Conservation (phyloP, 2,797 vertebrate genomes). For the Phaenicophaeus curvirostris region DNA sequence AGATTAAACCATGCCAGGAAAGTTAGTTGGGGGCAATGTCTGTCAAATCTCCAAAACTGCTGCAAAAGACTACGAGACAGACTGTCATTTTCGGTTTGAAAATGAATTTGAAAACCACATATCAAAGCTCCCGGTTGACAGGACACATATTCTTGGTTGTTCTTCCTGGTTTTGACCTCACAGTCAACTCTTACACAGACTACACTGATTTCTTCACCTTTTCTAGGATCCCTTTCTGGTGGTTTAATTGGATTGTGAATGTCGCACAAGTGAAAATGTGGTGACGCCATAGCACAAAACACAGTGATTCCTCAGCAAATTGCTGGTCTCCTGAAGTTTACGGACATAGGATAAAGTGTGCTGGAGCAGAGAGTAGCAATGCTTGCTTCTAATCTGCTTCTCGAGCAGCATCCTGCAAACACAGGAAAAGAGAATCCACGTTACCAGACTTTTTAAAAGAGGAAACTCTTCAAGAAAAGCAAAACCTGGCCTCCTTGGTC, state of each 20-base stretch:
- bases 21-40: not conserved
- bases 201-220: not conserved
- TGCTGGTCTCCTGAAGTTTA: not conserved
- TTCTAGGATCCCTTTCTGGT: not conserved
- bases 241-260: not conserved
- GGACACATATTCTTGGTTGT: not conserved
- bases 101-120: not conserved
- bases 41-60: not conserved
- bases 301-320: not conserved
- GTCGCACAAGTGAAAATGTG: not conserved
- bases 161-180: slow-evolving; percentile 15
- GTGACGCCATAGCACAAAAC: not conserved
- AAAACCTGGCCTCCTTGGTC: not conserved
- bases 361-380: not conserved
- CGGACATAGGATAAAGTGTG: not conserved
- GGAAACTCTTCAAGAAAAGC: not conserved
- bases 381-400: not conserved
- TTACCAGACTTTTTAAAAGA: not conserved
- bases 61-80: not conserved
- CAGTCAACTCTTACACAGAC: not conserved
- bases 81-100: slow-evolving; percentile 10
- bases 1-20: not conserved
- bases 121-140: not conserved
- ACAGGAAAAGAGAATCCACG: not conserved
- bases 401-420: not conserved